Base-by-base conservation (phyloP, 2,888 invertebrate genomes). In the Tinea trinotella region DNA sequence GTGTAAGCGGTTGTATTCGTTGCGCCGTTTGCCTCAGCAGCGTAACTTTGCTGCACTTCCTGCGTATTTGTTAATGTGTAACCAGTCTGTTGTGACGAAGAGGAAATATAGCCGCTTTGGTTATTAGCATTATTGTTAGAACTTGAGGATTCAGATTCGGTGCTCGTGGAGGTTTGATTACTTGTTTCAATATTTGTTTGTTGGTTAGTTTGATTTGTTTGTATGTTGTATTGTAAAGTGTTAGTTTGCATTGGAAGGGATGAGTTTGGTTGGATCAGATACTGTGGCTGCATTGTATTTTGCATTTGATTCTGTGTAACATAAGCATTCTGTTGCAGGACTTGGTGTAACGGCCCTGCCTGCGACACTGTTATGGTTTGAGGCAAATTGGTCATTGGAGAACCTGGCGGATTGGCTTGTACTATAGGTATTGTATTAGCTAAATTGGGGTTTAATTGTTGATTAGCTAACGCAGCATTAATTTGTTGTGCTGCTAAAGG, bases 401-500 rank as follows among this genome's bases (percentile, higher is more conserved):
- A 76, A 0, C 78, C 65, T 0, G 78, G 63, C 0, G 74, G 72
- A 0, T 71, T 74, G 0, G 79, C 75, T 62, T 84, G 84, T 1
- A 84, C 81, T 44, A 85, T 77, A 0, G 84, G 84, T 24, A 84
- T n/a, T n/a, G n/a, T 82, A 1, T 81, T 80, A 0, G 68, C 60
- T 20, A 83, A 56, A 54, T 75, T 80, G 1, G 68, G 73, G 56
- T 76, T 78, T 9, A 84, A 56, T 53, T 83, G 82, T 53, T 82
- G 83, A 0, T 77, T 71, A 1, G 79, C 76, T 12, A 85, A 60
- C 24, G 84, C 83, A 36, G 83, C 82, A 57, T 83, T 84, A 1
- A 85, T 58, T 56, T 85, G 84, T 57, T 84, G 84, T 1, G 83
- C 77, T 1, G 84, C 77, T n/a, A 84, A 63, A 59, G 75, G 82